Base-by-base conservation (phyloP, 2,113 vertebrate genomes). In the Smithornis capensis region DNA sequence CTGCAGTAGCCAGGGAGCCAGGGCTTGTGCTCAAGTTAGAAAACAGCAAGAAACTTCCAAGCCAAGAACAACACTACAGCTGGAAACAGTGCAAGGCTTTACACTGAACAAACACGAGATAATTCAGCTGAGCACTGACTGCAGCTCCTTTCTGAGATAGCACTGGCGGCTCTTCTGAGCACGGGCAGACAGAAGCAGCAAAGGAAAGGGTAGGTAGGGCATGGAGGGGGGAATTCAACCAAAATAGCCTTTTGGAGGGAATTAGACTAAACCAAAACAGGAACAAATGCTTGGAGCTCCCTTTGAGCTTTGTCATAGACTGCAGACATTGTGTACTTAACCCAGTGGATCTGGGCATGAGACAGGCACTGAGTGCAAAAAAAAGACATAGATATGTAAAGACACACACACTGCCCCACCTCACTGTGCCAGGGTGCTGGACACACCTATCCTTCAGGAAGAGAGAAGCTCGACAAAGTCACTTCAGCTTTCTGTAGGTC, bases 1-100 rank as follows among this genome's bases (percentile, higher is more conserved):
- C 9, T 38, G 35, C 64, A n/a, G n/a, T 0, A 33, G 1, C 31
- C 64, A 28, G 4, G 57, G 62, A 92, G 37, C 33, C 67, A 67
- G 52, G 56, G 52, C 44, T 87, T 74, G 73, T 44, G 31, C 22
- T 94, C 76, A 27, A 55, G 55, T 3, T 12, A 65, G 64, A 89
- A 44, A 93, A 83, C 49, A 59, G 76, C 44, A 27, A 68, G 76
- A 25, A 71, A 31, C 14, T 27, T 42, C 9, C 19, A n/a, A 75
- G 96, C 94, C 96, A 96, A 96, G 62, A 95, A 28, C 90, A 96
- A 92, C 93, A 94, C 14, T 15, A 5, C 47, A 71, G 71, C 83
- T 92, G 85, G 92, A 89, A 94, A 52, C 0, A 5, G 79, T 37
- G 64, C 3, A 42, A 18, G 68, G 88, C 76, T 90, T 82, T 80